These are phyloP conservation scores for Lasiurus borealis DNA, from an alignment of 2,113 vertebrate species.

Conservation along the genomic window DNA sequence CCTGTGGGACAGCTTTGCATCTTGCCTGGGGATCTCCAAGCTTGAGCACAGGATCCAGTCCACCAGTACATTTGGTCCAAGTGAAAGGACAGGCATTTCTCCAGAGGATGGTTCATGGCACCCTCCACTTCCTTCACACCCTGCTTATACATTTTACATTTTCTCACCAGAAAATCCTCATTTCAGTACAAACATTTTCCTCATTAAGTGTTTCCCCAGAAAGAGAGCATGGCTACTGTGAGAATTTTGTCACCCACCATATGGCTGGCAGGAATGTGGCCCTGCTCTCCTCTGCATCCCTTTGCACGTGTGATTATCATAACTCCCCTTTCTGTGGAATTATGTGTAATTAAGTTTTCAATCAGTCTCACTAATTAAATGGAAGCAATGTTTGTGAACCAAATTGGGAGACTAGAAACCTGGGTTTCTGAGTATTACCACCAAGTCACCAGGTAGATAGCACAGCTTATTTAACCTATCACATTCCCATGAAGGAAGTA, in stretches of 20 bases:
- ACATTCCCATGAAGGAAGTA: neutral
- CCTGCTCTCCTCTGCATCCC: conserved; percentile 59
- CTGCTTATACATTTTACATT: neutral
- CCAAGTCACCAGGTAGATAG: conserved; percentile 42
- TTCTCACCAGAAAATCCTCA: neutral
- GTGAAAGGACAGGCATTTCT: neutral
- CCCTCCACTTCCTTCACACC: neutral
- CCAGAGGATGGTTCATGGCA: neutral
- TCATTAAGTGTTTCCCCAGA: neutral
- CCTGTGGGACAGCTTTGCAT: neutral
- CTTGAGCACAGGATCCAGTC: neutral
- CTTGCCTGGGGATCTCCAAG: neutral
- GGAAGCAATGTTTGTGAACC: conserved; percentile 62
- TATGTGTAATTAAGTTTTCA: conserved; percentile 82
- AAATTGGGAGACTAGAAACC: conserved; percentile 61
- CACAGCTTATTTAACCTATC: conserved; percentile 33
- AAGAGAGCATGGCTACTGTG: neutral
- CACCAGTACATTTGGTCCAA: neutral
- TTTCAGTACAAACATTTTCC: neutral
- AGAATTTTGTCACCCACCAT: neutral
- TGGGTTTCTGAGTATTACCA: conserved; percentile 35
- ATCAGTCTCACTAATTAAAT: conserved; percentile 81
- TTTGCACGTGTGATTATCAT: conserved; percentile 66
- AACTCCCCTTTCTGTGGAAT: conserved; percentile 69
- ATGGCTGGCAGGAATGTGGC: conserved; percentile 35